Evolutionary conservation across 2,888 invertebrate species (phyloP).

Genomic region (Melikaiella ostensackeni): DNA sequence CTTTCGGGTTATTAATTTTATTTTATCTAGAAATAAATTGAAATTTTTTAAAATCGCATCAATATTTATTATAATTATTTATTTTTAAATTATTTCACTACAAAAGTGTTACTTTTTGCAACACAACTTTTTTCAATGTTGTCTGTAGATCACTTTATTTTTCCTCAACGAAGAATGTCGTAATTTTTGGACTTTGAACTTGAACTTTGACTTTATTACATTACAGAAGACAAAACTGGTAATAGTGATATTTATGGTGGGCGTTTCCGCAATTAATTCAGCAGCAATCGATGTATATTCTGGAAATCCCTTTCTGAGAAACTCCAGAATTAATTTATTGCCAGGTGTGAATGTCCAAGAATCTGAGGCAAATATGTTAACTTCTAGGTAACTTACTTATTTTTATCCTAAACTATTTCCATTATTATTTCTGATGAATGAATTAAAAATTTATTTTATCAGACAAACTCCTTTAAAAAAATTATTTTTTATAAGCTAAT

Average conservation of each 20-base stretch:
- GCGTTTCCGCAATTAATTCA: constrained; percentile 17
- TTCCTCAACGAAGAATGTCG: neutral
- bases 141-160: neutral
- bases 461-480: neutral
- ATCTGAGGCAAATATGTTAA: neutral
- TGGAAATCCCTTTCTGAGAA: constrained; percentile 2
- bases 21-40: too few relatives aligned
- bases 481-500: neutral
- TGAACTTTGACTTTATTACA: neutral
- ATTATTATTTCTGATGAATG: neutral
- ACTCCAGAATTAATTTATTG: neutral
- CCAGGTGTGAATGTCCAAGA: constrained; percentile 8
- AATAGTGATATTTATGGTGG: neutral
- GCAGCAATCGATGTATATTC: neutral
- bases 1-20: too few relatives aligned
- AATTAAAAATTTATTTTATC: neutral
- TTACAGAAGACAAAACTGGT: constrained; percentile 9
- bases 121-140: neutral
- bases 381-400: neutral
- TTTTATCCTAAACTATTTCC: neutral
- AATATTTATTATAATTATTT: neutral
- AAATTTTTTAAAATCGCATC: neutral
- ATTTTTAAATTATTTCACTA: neutral
- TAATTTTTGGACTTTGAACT: neutral
- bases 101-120: neutral